Evolutionary conservation across 2,888 invertebrate species (phyloP), one percentile per base, ranked within the genome.

Genomic region (Harpalus rufipes): DNA sequence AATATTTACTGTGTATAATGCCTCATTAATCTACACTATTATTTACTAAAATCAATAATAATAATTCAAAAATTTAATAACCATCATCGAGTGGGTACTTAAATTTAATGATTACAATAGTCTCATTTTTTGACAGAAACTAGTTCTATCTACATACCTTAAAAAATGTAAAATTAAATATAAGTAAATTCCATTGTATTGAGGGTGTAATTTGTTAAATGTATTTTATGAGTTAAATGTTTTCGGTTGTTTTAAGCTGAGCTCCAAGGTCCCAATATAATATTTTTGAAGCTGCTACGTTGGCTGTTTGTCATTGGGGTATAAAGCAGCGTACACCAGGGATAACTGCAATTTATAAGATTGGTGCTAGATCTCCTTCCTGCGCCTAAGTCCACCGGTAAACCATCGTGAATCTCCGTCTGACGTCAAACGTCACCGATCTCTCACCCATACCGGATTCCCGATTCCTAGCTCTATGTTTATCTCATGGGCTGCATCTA

Each of bases 281-380:
- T 32, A 25, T 68, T 74, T 68, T 74, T 16, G 44, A 74, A 14
- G 16, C 72, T 44, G 72, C 51, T 61, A 65, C 12, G 81, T 59
- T 61, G 32, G 32, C 41, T 32, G 59, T 61, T 41, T 65, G 41
- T 58, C 78, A 58, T n/a, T 25, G 16, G 78, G 58, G 78, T 78
- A 78, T 58, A 78, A 78, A 78, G 58, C 25, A 25, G 80, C 80
- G 12, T 18, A 58, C 80, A 61, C 59, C 18, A 61, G 81, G 65
- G 58, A 65, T 41, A 63, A 63, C 65, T 63, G 81, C 65, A 81
- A 81, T 81, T 81, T 81, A 81, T 65, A 81, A 81, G 81, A 81
- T 81, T 81, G 81, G 81, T 81, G 81, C 81, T 81, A 81, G 81
- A 81, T 81, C 81, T 81, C 65, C 65, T 39, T 81, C 65, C 65